Evolutionary conservation across 2,113 vertebrate species (phyloP).

Genomic region (Anhinga anhinga): DNA sequence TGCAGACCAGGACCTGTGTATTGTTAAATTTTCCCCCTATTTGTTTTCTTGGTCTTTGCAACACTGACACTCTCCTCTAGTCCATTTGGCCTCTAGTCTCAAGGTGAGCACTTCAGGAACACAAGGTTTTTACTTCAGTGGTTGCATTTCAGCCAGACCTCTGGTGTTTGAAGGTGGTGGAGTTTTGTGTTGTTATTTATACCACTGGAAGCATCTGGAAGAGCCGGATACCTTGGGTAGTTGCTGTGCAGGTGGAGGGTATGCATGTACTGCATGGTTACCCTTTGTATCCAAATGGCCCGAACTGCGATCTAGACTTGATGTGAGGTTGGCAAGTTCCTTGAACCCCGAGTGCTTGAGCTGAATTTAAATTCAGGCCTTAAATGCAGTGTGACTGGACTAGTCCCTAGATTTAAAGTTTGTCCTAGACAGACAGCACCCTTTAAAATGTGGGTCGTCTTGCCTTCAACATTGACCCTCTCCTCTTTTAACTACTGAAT

Average conservation of each 20-base stretch:
- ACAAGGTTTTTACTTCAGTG: background rate
- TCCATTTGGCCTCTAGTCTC: background rate
- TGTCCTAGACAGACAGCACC: background rate
- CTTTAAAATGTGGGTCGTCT: background rate
- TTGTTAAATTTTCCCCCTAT: background rate
- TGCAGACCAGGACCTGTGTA: background rate
- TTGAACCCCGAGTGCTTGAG: background rate
- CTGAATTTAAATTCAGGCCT: background rate
- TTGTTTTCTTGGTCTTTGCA: background rate
- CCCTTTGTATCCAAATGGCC: background rate
- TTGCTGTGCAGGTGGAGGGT: rapidly evolving
- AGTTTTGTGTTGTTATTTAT: background rate
- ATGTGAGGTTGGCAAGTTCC: background rate
- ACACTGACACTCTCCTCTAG: rapidly evolving
- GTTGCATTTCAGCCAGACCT: background rate
- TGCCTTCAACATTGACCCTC: background rate
- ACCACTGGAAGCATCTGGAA: background rate
- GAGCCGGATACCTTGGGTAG: background rate
- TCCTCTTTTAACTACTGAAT: background rate
- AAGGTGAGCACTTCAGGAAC: background rate
- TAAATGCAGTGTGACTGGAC: background rate
- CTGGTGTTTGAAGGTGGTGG: background rate
- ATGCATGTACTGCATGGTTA: background rate
- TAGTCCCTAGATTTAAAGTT: background rate
- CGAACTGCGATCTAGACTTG: background rate